phyloP scores from a whole-genome alignment of 2,888 invertebrate genomes.

The Bembecia ichneumoniformis region DNA sequence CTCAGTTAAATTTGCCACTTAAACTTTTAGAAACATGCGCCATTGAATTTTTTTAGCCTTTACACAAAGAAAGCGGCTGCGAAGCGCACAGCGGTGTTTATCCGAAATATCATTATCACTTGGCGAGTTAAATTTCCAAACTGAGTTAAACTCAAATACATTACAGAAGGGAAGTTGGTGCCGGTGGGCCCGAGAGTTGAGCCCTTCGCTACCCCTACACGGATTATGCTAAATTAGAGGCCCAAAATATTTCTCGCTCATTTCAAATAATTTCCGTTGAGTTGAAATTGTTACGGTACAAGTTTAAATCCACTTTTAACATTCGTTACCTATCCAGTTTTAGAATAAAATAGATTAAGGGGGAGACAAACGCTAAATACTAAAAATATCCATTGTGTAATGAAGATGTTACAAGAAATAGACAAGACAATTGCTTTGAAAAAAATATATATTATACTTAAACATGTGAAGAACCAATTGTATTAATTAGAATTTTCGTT shows the following conservation, averaged over 20 bases:
- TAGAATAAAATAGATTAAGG: not conserved
- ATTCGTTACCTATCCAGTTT: conserved; percentile 21
- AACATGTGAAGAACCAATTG: too few relatives aligned
- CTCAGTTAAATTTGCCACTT: too few relatives aligned
- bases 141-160: conserved; percentile 1
- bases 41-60: too few relatives aligned
- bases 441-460: too few relatives aligned
- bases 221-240: conserved; percentile 57
- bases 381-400: too few relatives aligned
- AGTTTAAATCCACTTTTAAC: conserved; percentile 42
- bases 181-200: not conserved
- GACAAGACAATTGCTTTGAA: too few relatives aligned
- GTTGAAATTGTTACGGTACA: conserved; percentile 37
- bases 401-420: too few relatives aligned
- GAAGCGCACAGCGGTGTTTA: too few relatives aligned
- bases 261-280: conserved; percentile 53
- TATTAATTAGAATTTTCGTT: too few relatives aligned
- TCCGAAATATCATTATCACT: not conserved
- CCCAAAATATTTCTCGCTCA: conserved; percentile 49
- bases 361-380: too few relatives aligned
- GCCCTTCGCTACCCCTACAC: conserved; percentile 4
- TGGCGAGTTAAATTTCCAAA: not conserved
- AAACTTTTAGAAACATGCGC: too few relatives aligned
- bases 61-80: too few relatives aligned
- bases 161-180: not conserved